These are phyloP conservation scores for Blastobasis lacticolella DNA, from an alignment of 2,888 invertebrate species.

Conservation along the genomic window DNA sequence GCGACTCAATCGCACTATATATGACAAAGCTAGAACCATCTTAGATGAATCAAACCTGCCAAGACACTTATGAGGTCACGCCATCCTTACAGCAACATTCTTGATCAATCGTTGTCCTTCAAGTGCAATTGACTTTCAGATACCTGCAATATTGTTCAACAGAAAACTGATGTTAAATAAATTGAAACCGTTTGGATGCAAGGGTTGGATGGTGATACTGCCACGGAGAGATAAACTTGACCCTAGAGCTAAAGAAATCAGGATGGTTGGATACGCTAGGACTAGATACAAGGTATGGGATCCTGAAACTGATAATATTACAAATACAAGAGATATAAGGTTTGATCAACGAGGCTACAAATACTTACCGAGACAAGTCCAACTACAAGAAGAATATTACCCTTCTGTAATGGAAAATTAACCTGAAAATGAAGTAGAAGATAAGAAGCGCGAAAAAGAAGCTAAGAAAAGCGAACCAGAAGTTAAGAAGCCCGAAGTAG, in stretches of 20 bases:
- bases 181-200: conserved; percentile 9
- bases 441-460: not conserved
- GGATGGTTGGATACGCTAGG: conserved; percentile 11
- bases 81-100: conserved; percentile 10
- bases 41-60: conserved; percentile 10
- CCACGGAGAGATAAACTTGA: conserved; percentile 9
- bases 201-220: conserved; percentile 8
- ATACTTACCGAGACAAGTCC: conserved; percentile 1
- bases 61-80: conserved; percentile 15
- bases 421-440: not conserved
- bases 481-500: not conserved
- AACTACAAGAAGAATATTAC: not conserved
- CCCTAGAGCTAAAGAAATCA: conserved; percentile 7
- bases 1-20: not conserved
- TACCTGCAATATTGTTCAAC: conserved; percentile 3
- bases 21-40: not conserved
- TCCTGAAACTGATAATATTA: conserved; percentile 4
- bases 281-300: conserved; percentile 11
- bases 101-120: conserved; percentile 14
- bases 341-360: conserved; percentile 4
- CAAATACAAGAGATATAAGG: conserved; percentile 5
- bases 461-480: not conserved
- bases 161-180: conserved; percentile 1
- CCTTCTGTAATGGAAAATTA: not conserved
- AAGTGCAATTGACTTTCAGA: conserved; percentile 5